Evolutionary conservation across 64 coral and sea anemone genomes (phyloP), one percentile per base, ranked within the genome.

Genomic region (Montipora capricornis): DNA sequence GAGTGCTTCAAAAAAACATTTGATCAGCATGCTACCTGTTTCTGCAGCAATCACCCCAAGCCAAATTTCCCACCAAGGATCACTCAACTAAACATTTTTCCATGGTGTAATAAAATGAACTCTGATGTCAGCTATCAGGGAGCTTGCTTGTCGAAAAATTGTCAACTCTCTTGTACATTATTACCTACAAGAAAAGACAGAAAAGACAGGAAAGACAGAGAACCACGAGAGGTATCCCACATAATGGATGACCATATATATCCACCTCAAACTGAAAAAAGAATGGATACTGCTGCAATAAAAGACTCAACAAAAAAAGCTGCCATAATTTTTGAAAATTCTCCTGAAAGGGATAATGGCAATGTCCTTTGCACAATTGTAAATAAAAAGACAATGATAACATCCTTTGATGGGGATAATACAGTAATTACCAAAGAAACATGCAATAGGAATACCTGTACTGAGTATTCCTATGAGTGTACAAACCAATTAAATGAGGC

Each of bases 1-100:
- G 45, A 49, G 44, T 85, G 66, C 46, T 49, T 50, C 50, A 7
- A 71, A 10, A 48, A 37, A 85, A 85, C 69, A 71, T 64, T 85
- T 49, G 66, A 48, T 11, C 26, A 85, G 3, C 13, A 68, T 20
- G 0, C 82, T 6, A 16, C 47, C 4, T 85, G 82, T 85, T 69
- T 85, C 2, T n/a, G 82, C 8, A 68, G 82, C 70, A 37, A 17
- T 78, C 44, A 45, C 8, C 10, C 82, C 49, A 49, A 44, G 19
- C 60, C 66, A 48, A 85, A 85, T 70, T 17, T 71, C 0, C 82
- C 20, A 0, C 19, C 82, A 9, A 16, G 66, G 47, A 62, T 71
- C 47, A 71, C 24, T 16, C 82, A 48, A 66, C 82, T 70, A 4
- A 64, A 70, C 9, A 16, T 47, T 44, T 47, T 46, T 69, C 45